A percentile compares a stretch with the other conserved stretches of the same genome.
Conservation (phyloP, 1,140 invertebrate species). For the Dendroctonus valens region DNA sequence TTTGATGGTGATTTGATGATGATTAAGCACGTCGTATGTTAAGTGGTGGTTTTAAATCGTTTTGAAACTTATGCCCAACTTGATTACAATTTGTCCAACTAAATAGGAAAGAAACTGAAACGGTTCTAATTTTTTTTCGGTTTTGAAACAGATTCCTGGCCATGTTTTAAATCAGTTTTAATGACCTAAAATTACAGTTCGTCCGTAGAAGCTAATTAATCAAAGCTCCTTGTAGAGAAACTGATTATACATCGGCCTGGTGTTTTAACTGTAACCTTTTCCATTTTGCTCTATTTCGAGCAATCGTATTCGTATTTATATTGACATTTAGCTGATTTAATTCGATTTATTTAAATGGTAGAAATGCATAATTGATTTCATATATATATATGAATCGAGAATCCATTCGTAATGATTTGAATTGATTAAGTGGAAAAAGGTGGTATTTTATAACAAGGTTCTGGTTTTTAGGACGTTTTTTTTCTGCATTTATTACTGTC, state of each 20-base stretch:
- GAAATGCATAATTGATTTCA: slow-evolving; percentile 4
- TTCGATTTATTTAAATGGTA: slow-evolving; percentile 14
- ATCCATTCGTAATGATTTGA: slow-evolving; percentile 2
- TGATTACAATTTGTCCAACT: too few species aligned
- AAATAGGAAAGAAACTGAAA: too few species aligned
- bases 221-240: slow-evolving; percentile 20
- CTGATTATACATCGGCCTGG: slow-evolving; percentile 1
- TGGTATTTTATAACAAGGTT: too few species aligned
- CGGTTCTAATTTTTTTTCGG: neutral
- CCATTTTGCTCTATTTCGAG: neutral
- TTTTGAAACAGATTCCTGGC: slow-evolving; percentile 1
- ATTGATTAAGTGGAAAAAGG: neutral
- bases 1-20: too few species aligned
- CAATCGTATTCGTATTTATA: slow-evolving; percentile 12
- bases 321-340: slow-evolving; percentile 13
- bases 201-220: slow-evolving; percentile 16
- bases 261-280: slow-evolving; percentile 13
- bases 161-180: slow-evolving; percentile 1
- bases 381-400: too few species aligned
- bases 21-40: too few species aligned
- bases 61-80: too few species aligned
- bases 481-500: too few species aligned
- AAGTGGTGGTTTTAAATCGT: too few species aligned
- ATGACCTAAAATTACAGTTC: slow-evolving; percentile 23
- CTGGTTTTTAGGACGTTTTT: too few species aligned